Evolutionary conservation across 2,888 invertebrate genomes (phyloP).

Genomic region (Hypolimnas misippus): DNA sequence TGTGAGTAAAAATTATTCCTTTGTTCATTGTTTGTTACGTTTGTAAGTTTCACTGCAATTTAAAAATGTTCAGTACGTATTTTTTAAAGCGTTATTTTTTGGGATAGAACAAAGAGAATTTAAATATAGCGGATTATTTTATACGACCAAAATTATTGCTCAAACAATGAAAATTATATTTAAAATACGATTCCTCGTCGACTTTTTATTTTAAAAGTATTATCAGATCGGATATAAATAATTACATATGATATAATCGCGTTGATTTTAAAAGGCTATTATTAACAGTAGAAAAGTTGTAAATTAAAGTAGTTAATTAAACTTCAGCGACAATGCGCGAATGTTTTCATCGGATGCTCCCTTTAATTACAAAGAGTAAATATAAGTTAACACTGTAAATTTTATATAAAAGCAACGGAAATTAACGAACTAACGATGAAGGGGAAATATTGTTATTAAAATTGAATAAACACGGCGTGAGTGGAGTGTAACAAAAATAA

Average conservation of each 20-base stretch:
- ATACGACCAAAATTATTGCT: too few species aligned
- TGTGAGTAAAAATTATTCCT: constrained; percentile 1
- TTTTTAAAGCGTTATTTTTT: not conserved
- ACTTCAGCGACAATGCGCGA: constrained; percentile 14
- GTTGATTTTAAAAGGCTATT: not conserved
- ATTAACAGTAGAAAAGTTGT: constrained; percentile 9
- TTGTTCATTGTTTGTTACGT: constrained; percentile 10
- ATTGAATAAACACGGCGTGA: constrained; percentile 68
- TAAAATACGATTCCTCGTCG: too few species aligned
- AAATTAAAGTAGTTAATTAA: constrained; percentile 24
- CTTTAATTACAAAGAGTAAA: constrained; percentile 37
- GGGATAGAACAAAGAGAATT: not conserved
- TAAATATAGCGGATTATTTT: too few species aligned
- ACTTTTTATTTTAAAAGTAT: too few species aligned
- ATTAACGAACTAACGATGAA: constrained; percentile 32
- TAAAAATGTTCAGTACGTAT: not conserved
- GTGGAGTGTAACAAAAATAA: constrained; percentile 74
- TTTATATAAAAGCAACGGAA: constrained; percentile 35
- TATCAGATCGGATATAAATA: too few species aligned
- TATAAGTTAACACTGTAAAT: constrained; percentile 30
- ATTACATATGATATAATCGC: not conserved
- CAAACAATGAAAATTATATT: too few species aligned
- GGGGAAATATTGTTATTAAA: constrained; percentile 67
- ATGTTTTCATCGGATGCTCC: constrained; percentile 14
- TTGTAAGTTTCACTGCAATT: constrained; percentile 6